Evolutionary conservation across 2,888 invertebrate genomes (phyloP).

Genomic region (Ormyrus labotus): DNA sequence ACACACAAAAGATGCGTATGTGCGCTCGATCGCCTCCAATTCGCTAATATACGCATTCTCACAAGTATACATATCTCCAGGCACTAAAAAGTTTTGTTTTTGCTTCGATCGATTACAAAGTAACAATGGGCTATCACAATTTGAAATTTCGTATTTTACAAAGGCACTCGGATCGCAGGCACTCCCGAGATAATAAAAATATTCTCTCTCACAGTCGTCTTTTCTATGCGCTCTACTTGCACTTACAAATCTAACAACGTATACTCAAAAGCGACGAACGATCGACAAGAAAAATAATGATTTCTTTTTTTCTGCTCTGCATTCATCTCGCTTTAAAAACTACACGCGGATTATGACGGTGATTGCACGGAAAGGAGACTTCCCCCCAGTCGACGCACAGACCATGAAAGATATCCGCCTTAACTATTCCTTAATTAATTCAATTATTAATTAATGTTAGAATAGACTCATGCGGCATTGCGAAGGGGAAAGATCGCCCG

Average conservation of each 20-base stretch:
- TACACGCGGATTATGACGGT: slow-evolving; percentile 30
- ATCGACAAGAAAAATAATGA: not conserved
- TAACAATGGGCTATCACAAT: slow-evolving; percentile 44
- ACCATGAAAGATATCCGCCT: not conserved
- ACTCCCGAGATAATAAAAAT: slow-evolving; percentile 42
- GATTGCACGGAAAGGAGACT: slow-evolving; percentile 54
- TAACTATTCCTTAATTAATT: slow-evolving; percentile 64
- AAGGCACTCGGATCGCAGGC: slow-evolving; percentile 46
- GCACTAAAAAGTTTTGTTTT: too few species aligned
- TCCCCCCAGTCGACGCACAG: slow-evolving; percentile 1
- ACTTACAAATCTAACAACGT: slow-evolving; percentile 56
- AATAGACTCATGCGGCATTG: slow-evolving; percentile 68
- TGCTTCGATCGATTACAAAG: too few species aligned
- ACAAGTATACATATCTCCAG: too few species aligned
- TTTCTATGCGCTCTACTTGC: slow-evolving; percentile 47
- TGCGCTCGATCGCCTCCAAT: too few species aligned
- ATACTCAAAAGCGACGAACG: not conserved
- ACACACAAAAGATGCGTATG: too few species aligned
- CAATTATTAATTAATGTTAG: slow-evolving; percentile 24
- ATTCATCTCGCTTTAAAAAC: slow-evolving; percentile 28
- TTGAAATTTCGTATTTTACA: slow-evolving; percentile 34
- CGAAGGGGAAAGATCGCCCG: slow-evolving; percentile 32
- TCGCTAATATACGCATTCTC: too few species aligned
- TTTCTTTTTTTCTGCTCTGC: not conserved
- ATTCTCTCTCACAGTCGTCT: slow-evolving; percentile 27